A percentile compares a stretch with the other conserved stretches of the same genome.
Conservation (phyloP, 2,797 vertebrate genomes). For the Morelia viridis region DNA sequence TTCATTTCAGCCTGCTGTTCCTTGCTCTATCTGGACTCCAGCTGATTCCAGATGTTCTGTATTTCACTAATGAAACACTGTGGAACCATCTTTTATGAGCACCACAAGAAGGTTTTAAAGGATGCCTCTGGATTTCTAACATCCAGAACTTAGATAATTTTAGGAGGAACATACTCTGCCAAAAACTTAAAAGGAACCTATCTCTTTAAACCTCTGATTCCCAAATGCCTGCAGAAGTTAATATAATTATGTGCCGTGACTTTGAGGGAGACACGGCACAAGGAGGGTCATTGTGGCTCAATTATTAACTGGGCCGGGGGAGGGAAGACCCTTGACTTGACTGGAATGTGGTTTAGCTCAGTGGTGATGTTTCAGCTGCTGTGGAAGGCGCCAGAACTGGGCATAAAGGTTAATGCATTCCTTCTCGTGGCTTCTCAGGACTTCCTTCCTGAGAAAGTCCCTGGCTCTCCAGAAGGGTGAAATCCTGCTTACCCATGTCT, state of each 20-base stretch:
- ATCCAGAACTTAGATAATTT: accelerated
- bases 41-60: not conserved
- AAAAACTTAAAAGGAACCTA: not conserved
- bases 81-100: not conserved
- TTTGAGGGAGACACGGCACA: conserved; percentile 50
- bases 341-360: conserved; percentile 59
- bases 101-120: not conserved
- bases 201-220: conserved; percentile 33
- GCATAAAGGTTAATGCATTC: conserved; percentile 1
- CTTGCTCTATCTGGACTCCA: not conserved
- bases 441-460: not conserved
- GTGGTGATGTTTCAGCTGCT: conserved; percentile 23
- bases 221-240: conserved; percentile 12
- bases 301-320: conserved; percentile 72
- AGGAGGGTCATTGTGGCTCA: conserved; percentile 69
- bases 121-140: not conserved
- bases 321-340: conserved; percentile 59
- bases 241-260: conserved; percentile 60
- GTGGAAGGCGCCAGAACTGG: not conserved
- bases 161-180: not conserved
- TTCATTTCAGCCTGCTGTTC: not conserved
- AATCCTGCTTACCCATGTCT: accelerated
- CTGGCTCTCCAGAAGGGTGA: accelerated
- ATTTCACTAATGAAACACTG: not conserved
- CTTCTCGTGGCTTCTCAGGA: not conserved